A percentile compares a stretch with the other conserved stretches of the same genome.
phyloP scores from a whole-genome alignment of 1,140 invertebrate genomes.

The Reticulitermes speratus region DNA sequence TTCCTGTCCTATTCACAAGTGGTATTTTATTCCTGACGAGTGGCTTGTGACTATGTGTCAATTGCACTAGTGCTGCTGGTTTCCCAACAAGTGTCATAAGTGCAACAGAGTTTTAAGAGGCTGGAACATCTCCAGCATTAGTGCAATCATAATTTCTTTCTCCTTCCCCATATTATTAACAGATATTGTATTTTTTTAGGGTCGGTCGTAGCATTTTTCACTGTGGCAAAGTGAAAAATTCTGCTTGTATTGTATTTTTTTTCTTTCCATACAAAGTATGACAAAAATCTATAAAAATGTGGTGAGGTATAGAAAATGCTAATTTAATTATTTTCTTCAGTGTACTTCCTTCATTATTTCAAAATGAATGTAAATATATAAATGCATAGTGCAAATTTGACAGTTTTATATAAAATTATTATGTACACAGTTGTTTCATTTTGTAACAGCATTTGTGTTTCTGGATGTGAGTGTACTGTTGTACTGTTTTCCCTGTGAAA shows the following conservation, averaged over 20 bases:
- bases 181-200: slow-evolving; percentile 8
- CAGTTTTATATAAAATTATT: background rate
- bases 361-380: background rate
- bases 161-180: background rate
- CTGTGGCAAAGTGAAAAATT: background rate
- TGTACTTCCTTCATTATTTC: slow-evolving; percentile 7
- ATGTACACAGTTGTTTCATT: slow-evolving; percentile 7
- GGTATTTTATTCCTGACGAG: background rate
- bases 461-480: background rate
- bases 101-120: background rate
- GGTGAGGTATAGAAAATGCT: background rate
- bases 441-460: background rate
- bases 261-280: background rate
- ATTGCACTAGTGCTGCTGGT: background rate
- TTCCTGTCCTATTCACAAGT: background rate
- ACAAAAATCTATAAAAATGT: background rate
- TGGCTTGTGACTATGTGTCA: background rate
- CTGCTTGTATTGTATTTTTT: slow-evolving; percentile 17
- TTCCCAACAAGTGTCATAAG: background rate
- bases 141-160: slow-evolving; percentile 1
- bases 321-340: background rate
- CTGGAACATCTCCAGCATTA: slow-evolving; percentile 15
- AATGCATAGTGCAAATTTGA: background rate
- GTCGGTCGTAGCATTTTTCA: background rate
- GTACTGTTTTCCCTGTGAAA: background rate